These are phyloP conservation scores for Drosophila subobscura DNA, from an alignment of 1,140 invertebrate species.

Conservation along the genomic window DNA sequence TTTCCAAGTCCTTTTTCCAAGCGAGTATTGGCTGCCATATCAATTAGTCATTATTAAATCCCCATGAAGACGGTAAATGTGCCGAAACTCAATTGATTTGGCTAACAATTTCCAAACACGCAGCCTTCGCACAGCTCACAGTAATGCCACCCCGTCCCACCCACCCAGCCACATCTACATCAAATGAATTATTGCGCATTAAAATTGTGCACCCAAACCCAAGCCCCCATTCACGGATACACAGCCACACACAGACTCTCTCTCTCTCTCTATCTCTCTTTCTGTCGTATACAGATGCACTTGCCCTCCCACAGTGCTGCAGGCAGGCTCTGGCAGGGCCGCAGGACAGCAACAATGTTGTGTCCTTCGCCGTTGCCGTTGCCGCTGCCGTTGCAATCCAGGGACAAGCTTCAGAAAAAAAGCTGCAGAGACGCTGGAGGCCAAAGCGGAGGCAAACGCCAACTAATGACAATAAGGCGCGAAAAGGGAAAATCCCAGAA, in stretches of 20 bases:
- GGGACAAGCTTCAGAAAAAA: slow-evolving; percentile 46
- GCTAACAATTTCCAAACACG: slow-evolving; percentile 32
- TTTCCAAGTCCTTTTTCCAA: too few species aligned
- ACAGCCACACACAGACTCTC: neutral
- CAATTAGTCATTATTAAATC: neutral
- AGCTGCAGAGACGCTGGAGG: slow-evolving; percentile 61
- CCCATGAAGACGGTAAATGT: slow-evolving; percentile 11
- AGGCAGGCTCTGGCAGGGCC: slow-evolving; percentile 13
- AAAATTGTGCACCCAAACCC: slow-evolving; percentile 38
- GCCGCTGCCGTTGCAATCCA: slow-evolving; percentile 26
- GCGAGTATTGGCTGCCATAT: too few species aligned
- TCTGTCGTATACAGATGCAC: too few species aligned
- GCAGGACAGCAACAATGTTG: slow-evolving; percentile 16
- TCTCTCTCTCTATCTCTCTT: too few species aligned
- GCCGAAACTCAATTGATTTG: slow-evolving; percentile 47
- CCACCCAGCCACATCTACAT: neutral
- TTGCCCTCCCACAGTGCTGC: too few species aligned
- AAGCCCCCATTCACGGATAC: slow-evolving; percentile 21
- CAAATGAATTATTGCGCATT: slow-evolving; percentile 73
- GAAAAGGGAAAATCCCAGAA: slow-evolving; percentile 34
- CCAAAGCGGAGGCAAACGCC: slow-evolving; percentile 31
- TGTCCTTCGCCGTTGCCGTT: slow-evolving; percentile 58
- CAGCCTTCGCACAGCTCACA: slow-evolving; percentile 42
- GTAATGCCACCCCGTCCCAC: slow-evolving; percentile 19
- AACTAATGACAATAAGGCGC: slow-evolving; percentile 70